These are phyloP conservation scores for Saturnia pavonia DNA, from an alignment of 2,888 invertebrate genomes.

Conservation along the genomic window DNA sequence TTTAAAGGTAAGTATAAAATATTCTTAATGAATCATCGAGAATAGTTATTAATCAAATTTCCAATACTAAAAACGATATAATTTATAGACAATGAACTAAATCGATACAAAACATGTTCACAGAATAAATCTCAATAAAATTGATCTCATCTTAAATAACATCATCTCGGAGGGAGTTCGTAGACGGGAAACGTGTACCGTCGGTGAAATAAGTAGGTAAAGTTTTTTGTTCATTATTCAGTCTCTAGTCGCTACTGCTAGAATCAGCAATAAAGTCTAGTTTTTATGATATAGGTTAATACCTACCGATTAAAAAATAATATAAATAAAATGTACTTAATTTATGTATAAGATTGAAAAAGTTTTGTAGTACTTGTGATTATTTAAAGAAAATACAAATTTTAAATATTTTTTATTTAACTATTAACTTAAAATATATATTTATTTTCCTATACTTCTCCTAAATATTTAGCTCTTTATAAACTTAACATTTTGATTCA, in stretches of 20 bases:
- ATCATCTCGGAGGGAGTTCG: slow-evolving; percentile 61
- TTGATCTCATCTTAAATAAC: slow-evolving; percentile 77
- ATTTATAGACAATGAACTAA: slow-evolving; percentile 64
- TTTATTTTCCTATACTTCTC: no score
- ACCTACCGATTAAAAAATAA: not conserved
- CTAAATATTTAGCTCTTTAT: not conserved
- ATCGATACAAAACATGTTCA: slow-evolving; percentile 63
- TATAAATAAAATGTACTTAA: not conserved
- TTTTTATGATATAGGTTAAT: not conserved
- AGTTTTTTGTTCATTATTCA: not conserved
- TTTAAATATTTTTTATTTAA: not conserved
- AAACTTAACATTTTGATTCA: not conserved
- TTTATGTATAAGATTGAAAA: not conserved
- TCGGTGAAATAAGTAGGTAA: slow-evolving; percentile 42
- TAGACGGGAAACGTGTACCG: slow-evolving; percentile 50
- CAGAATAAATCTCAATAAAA: slow-evolving; percentile 79
- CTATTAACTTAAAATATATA: not conserved
- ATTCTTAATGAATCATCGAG: slow-evolving; percentile 36
- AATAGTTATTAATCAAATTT: slow-evolving; percentile 49
- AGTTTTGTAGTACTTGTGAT: not conserved
- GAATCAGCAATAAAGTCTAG: not conserved
- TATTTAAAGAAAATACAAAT: not conserved
- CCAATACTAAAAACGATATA: slow-evolving; percentile 50
- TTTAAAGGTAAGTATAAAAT: not conserved
- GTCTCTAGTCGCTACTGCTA: slow-evolving; percentile 2